Evolutionary conservation across 2,888 invertebrate species (phyloP).

Genomic region (Cerastis leucographa): DNA sequence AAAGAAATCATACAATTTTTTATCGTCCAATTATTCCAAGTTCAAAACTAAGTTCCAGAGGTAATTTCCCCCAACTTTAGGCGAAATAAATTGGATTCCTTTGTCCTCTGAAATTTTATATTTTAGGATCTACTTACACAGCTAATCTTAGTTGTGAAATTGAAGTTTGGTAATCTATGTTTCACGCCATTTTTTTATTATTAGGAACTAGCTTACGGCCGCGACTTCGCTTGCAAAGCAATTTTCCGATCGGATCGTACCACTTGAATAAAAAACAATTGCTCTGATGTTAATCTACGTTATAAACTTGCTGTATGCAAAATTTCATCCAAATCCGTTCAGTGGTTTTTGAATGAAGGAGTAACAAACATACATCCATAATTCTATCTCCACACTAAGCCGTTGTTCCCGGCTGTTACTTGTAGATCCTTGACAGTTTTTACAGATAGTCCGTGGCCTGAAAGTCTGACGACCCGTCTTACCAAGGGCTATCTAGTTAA

Average conservation of each 20-base stretch:
- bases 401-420: neutral
- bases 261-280: too few species aligned
- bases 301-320: too few species aligned
- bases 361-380: too few species aligned
- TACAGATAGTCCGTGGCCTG: neutral
- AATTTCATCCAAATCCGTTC: too few species aligned
- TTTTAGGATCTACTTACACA: slow-evolving; percentile 28
- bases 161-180: slow-evolving; percentile 25
- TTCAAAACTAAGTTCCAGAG: slow-evolving; percentile 51
- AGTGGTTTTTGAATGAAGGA: too few species aligned
- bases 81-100: slow-evolving; percentile 60
- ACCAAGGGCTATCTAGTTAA: neutral
- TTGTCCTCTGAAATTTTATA: slow-evolving; percentile 45
- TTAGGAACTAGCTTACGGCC: neutral
- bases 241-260: too few species aligned
- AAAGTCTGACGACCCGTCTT: neutral
- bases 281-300: too few species aligned
- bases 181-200: slow-evolving; percentile 4
- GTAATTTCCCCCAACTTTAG: slow-evolving; percentile 58
- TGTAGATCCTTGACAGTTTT: neutral
- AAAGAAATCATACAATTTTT: slow-evolving; percentile 64
- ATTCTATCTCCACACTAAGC: too few species aligned
- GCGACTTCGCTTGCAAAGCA: too few species aligned
- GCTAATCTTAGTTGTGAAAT: slow-evolving; percentile 16
- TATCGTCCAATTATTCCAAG: slow-evolving; percentile 58